Conservation (phyloP, 2,113 vertebrate species). For the Ramphastos sulfuratus region DNA sequence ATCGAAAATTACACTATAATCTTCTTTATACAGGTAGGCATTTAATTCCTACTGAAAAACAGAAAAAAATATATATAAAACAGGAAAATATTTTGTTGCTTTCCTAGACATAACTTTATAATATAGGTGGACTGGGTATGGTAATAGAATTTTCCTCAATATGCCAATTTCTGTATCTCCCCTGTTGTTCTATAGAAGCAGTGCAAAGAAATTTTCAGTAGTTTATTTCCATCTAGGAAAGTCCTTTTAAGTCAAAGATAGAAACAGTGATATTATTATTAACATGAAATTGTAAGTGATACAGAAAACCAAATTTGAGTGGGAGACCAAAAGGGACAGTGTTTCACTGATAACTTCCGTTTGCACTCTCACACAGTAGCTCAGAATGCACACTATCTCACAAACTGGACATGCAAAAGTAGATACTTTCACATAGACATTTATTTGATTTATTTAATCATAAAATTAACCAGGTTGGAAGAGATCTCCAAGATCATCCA, state of each 20-base stretch:
- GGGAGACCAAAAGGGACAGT: neutral
- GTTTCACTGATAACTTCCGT: neutral
- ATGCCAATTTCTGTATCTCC: neutral
- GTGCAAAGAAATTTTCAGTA: neutral
- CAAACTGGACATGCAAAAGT: neutral
- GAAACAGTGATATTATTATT: neutral
- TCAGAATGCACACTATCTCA: neutral
- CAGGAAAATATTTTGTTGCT: neutral
- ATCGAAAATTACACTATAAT: too few species aligned
- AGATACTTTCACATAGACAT: neutral
- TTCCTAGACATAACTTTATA: neutral
- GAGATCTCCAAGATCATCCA: too few species aligned
- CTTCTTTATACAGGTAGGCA: too few species aligned
- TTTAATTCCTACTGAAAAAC: too few species aligned
- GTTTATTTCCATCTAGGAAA: neutral
- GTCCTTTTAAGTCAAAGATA: neutral
- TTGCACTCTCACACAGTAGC: neutral
- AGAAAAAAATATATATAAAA: neutral
- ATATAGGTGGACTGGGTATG: neutral
- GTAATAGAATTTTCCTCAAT: neutral
- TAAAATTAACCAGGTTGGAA: too few species aligned
- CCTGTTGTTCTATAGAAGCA: neutral
- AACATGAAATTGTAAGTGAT: neutral
- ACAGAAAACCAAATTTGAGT: neutral
- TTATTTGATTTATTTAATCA: neutral